Evolutionary conservation across 2,888 invertebrate genomes (phyloP).

Genomic region (Azorinus chamasolen): DNA sequence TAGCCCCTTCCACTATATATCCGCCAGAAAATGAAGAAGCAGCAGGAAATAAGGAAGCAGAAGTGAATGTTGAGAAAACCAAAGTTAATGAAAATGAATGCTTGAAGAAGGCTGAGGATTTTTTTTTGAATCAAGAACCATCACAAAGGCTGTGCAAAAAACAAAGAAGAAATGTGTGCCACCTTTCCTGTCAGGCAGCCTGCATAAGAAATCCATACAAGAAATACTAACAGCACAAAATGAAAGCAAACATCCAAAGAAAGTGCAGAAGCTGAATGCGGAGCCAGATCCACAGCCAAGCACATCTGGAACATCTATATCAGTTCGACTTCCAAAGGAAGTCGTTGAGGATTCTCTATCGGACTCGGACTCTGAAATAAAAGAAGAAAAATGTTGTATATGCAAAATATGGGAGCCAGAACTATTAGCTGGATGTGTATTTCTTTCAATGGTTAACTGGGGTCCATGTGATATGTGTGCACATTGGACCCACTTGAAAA

Average conservation of each 20-base stretch:
- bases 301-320: background rate
- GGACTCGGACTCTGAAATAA: background rate
- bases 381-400: slow-evolving; percentile 29
- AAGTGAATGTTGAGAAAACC: background rate
- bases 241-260: background rate
- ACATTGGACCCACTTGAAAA: slow-evolving; percentile 32
- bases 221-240: slow-evolving; percentile 11
- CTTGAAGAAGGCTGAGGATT: background rate
- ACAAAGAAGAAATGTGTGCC: slow-evolving; percentile 30
- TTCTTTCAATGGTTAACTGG: slow-evolving; percentile 33
- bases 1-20: slow-evolving; percentile 36
- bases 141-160: slow-evolving; percentile 9
- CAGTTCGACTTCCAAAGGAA: background rate
- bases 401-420: background rate
- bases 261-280: too few relatives aligned
- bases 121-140: slow-evolving; percentile 22
- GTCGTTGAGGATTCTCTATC: background rate
- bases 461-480: slow-evolving; percentile 21
- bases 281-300: background rate
- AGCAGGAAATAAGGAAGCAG: background rate
- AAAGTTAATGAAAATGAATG: background rate
- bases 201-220: slow-evolving; percentile 16
- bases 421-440: background rate
- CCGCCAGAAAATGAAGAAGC: background rate
- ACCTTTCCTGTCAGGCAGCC: slow-evolving; percentile 30